phyloP scores from a whole-genome alignment of 1,140 invertebrate genomes.

The Brachionus rotundiformis region DNA sequence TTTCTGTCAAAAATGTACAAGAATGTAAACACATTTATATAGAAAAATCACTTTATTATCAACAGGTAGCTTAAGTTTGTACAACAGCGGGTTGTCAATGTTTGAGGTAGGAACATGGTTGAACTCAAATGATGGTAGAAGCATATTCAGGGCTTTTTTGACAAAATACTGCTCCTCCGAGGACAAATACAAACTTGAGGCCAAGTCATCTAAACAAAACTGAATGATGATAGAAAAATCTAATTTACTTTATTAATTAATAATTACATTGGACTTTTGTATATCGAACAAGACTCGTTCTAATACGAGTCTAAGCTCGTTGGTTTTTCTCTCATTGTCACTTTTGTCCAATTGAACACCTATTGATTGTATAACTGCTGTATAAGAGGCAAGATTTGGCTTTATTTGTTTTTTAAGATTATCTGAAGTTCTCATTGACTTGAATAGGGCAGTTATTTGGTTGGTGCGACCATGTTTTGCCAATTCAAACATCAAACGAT shows the following conservation, averaged over 20 bases:
- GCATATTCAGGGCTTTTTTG: constrained; percentile 2
- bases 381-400: constrained; percentile 26
- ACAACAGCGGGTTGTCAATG: constrained; percentile 5
- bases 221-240: not conserved
- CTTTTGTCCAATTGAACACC: not conserved
- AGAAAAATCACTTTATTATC: constrained; percentile 2
- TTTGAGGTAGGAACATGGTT: not conserved
- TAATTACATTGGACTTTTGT: constrained; percentile 45
- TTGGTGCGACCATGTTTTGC: constrained; percentile 17
- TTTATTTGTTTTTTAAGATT: not conserved
- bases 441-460: constrained; percentile 12
- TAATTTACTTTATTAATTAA: not conserved
- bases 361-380: constrained; percentile 25
- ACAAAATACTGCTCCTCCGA: constrained; percentile 18
- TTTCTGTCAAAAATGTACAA: not conserved
- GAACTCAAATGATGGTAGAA: constrained; percentile 28
- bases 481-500: constrained; percentile 49
- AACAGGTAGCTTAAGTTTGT: not conserved
- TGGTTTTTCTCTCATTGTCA: not conserved
- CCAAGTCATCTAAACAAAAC: constrained; percentile 18
- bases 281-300: constrained; percentile 35
- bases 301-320: not conserved
- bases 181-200: constrained; percentile 5
- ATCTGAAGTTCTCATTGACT: not conserved
- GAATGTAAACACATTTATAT: not conserved